phyloP scores from a whole-genome alignment of 2,888 invertebrate species.

The Elmis aenea region DNA sequence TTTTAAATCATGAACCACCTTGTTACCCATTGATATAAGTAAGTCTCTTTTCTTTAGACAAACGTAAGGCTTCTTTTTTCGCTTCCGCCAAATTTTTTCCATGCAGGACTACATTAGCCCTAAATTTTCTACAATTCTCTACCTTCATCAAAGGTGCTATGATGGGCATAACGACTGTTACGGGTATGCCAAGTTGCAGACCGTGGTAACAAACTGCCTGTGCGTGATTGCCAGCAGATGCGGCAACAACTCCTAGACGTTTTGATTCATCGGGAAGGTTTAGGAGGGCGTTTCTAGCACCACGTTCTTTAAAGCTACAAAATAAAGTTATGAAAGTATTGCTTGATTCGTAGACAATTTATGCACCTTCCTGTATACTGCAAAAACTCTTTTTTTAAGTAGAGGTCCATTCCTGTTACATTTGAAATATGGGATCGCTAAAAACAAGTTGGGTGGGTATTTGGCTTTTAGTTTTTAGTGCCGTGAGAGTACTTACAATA shows the following conservation, averaged over 20 bases:
- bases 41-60: constrained; percentile 62
- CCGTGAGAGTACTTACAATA: constrained; percentile 56
- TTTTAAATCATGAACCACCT: not conserved
- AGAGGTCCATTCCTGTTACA: constrained; percentile 77
- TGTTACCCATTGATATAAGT: constrained; percentile 82
- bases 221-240: constrained; percentile 48
- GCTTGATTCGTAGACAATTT: constrained; percentile 3
- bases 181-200: constrained; percentile 44
- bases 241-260: constrained; percentile 46
- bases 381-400: constrained; percentile 89
- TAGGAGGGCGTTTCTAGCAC: constrained; percentile 42
- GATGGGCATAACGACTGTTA: constrained; percentile 48
- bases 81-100: constrained; percentile 60
- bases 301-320: constrained; percentile 20
- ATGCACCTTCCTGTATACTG: constrained; percentile 91
- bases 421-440: constrained; percentile 81
- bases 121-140: constrained; percentile 56
- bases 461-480: too few species aligned
- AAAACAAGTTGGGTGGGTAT: too few species aligned
- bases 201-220: constrained; percentile 50
- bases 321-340: constrained; percentile 4
- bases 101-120: constrained; percentile 62
- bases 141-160: constrained; percentile 58
- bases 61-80: constrained; percentile 66
- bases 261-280: constrained; percentile 34